Base-by-base conservation (phyloP, 1,140 invertebrate species). In the Babylonia areolata region DNA sequence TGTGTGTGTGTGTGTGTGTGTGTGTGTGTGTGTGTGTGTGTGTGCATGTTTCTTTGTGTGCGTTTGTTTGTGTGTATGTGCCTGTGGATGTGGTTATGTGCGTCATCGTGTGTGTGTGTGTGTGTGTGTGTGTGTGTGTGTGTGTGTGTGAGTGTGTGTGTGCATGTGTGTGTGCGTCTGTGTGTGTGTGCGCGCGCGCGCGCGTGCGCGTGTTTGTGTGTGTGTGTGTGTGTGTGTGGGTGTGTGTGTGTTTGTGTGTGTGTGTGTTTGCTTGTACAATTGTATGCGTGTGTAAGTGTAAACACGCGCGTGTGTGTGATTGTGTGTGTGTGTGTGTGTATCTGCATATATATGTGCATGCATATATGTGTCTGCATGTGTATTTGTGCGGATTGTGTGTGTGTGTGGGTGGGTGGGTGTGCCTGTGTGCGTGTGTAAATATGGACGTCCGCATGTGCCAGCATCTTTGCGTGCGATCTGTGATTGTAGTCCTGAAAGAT, bases 1-100 rank as follows among this genome's bases (percentile, higher is more conserved):
- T 64, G 58, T 64, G 58, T 64, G 58, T 64, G 58, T 64, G 58
- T 64, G 58, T 64, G 58, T 64, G 58, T 64, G 58, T 64, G 58
- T 64, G 58, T 64, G 58, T 64, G 58, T 64, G 58, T 64, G 58
- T 64, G 58, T 64, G 58, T 64, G 58, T 64, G 58, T n/a, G 58
- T 64, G 58, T 64, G 58, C 20, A 20, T 64, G 58, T 28, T 6
- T 64, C 9, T 64, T 6, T 28, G 58, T 64, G 58, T 64, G 9
- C 9, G 58, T 64, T 6, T 64, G 58, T 64, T 6, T 28, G 58
- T 64, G 20, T 64, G 9, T 28, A 20, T 64, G 58, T 64, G 58
- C 23, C 9, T 64, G 58, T 64, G 58, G 9, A 20, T 28, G 58
- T 64, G 58, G 9, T 6, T 64, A 20, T 64, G 58, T 28, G 58